Conservation (phyloP, 2,888 invertebrate species). For the Gortyna flavago region DNA sequence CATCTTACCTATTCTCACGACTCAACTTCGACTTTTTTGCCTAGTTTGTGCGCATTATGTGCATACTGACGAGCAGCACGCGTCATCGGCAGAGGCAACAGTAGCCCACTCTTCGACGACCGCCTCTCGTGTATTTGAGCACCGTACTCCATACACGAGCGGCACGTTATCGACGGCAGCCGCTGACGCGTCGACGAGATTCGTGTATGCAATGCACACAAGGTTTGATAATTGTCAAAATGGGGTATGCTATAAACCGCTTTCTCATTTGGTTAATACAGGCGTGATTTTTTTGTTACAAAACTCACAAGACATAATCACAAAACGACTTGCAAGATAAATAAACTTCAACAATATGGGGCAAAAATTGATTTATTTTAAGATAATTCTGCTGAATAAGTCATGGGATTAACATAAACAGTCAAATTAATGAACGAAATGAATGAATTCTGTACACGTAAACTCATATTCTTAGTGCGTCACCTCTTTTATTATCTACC, state of each 20-base stretch:
- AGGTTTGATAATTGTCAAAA: no score
- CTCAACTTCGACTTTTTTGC: background rate
- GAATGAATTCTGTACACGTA: slow-evolving; percentile 30
- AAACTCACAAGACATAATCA: slow-evolving; percentile 15
- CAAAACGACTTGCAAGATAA: slow-evolving; percentile 8
- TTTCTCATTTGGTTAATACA: no score
- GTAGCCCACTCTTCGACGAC: no score
- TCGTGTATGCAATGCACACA: no score
- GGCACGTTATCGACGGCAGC: no score
- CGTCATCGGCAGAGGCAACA: no score
- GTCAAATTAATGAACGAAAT: slow-evolving; percentile 37
- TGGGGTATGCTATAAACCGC: no score
- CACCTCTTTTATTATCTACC: slow-evolving; percentile 29
- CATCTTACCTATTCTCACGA: background rate
- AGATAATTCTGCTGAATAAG: slow-evolving; percentile 33
- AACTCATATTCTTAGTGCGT: slow-evolving; percentile 38
- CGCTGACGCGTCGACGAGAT: no score
- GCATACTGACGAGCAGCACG: no score
- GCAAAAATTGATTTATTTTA: slow-evolving; percentile 27
- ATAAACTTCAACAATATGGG: slow-evolving; percentile 28
- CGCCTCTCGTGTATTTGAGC: no score
- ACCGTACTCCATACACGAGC: no score
- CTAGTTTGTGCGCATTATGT: background rate
- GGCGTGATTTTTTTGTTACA: background rate
- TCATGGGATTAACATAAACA: slow-evolving; percentile 48